phyloP scores from a whole-genome alignment of 2,113 vertebrate species.

The Protobothrops flavoviridis region DNA sequence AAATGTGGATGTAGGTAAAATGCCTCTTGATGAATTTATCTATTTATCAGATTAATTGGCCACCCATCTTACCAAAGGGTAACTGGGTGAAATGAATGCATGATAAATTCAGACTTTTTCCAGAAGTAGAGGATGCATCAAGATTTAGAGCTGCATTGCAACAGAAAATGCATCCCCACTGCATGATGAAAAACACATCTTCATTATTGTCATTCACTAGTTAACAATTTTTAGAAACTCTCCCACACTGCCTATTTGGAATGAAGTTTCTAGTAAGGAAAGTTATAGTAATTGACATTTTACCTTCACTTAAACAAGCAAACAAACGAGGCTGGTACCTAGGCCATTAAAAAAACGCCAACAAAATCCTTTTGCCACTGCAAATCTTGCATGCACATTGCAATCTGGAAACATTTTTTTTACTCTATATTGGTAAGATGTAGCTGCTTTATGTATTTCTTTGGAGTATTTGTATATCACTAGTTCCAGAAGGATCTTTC shows the following conservation, averaged over 20 bases:
- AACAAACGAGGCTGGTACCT: not conserved
- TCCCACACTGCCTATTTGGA: not conserved
- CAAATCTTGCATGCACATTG: not conserved
- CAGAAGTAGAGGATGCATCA: not conserved
- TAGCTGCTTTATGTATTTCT: not conserved
- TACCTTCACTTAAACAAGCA: not conserved
- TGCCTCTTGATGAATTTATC: not conserved
- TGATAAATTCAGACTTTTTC: not conserved
- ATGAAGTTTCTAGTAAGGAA: not conserved
- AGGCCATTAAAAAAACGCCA: not conserved
- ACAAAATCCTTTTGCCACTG: not conserved
- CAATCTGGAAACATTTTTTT: not conserved
- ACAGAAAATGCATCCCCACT: not conserved
- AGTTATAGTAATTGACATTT: not conserved
- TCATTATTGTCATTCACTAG: not conserved
- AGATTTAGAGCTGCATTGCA: not conserved
- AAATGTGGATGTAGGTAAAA: not conserved
- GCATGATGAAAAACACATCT: not conserved
- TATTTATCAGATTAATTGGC: not conserved
- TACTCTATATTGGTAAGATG: not conserved
- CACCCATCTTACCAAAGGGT: not conserved
- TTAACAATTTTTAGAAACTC: not conserved
- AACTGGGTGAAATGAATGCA: not conserved
- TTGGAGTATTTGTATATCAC: not conserved
- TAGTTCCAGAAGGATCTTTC: not conserved